phyloP scores from a whole-genome alignment of 1,140 invertebrate genomes.

The Scaptomyza pallida region DNA sequence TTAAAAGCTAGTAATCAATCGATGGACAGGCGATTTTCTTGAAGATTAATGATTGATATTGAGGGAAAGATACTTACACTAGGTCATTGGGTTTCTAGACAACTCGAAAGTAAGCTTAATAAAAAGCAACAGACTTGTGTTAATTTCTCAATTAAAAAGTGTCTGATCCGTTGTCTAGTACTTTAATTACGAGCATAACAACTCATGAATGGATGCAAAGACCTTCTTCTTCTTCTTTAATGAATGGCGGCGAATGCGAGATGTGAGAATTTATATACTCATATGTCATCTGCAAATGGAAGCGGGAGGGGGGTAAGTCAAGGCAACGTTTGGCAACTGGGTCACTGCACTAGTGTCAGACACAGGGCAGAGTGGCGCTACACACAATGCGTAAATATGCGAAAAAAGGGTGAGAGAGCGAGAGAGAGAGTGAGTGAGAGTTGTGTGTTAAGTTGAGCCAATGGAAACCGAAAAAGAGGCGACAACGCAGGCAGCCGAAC shows the following conservation, averaged over 20 bases:
- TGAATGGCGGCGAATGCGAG: conserved; percentile 34
- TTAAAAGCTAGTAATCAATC: not conserved
- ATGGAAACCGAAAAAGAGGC: not conserved
- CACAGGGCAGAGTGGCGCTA: conserved; percentile 30
- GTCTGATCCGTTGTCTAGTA: conserved; percentile 65
- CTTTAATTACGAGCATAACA: conserved; percentile 54
- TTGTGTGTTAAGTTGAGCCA: conserved; percentile 2
- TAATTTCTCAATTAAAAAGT: conserved; percentile 70
- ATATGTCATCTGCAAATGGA: conserved; percentile 37
- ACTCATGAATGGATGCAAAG: conserved; percentile 62
- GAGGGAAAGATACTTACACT: too few species aligned
- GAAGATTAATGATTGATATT: not conserved
- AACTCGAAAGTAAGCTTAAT: too few species aligned
- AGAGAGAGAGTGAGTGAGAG: conserved; percentile 19
- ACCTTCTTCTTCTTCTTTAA: conserved; percentile 33
- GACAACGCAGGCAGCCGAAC: not conserved
- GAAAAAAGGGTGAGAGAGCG: conserved; percentile 20
- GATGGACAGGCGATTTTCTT: not conserved
- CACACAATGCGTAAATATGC: conserved; percentile 48
- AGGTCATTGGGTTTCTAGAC: too few species aligned
- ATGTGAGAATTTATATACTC: not conserved
- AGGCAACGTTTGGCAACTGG: conserved; percentile 17
- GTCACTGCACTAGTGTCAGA: conserved; percentile 35
- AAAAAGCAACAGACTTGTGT: conserved; percentile 21
- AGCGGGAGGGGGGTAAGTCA: not conserved